phyloP scores from a whole-genome alignment of 2,113 vertebrate genomes.

The Nipponia nippon region DNA sequence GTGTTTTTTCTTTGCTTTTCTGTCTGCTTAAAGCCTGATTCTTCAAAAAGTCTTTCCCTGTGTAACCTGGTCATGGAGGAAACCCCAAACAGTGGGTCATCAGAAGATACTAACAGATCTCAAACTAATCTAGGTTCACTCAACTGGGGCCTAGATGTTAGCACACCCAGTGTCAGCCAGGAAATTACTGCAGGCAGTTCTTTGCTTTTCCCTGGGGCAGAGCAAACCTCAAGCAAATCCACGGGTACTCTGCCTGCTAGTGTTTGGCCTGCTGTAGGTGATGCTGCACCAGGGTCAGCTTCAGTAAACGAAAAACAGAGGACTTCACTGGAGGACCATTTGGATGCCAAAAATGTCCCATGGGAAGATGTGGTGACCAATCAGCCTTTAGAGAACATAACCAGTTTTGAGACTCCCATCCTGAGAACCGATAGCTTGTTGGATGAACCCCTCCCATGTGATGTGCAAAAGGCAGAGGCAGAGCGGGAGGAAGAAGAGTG shows the following conservation, averaged over 20 bases:
- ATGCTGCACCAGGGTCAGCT: conserved; percentile 42
- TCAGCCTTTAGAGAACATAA: conserved; percentile 52
- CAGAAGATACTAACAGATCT: conserved; percentile 74
- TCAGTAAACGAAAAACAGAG: conserved; percentile 48
- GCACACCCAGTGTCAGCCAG: conserved; percentile 72
- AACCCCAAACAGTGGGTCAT: conserved; percentile 71
- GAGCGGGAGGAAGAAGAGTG: conserved; percentile 43
- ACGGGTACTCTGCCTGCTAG: background rate
- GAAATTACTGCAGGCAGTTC: conserved; percentile 50
- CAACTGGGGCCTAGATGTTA: conserved; percentile 84
- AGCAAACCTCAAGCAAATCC: conserved; percentile 38
- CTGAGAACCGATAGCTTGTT: conserved; percentile 45
- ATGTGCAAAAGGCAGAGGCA: conserved; percentile 54
- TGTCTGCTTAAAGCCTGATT: conserved; percentile 79
- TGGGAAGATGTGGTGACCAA: conserved; percentile 71
- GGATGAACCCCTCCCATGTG: conserved; percentile 44
- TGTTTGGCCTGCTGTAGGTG: conserved; percentile 42
- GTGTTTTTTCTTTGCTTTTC: conserved; percentile 76
- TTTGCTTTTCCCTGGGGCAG: conserved; percentile 52
- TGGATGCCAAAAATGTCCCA: conserved; percentile 56
- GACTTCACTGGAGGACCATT: conserved; percentile 49
- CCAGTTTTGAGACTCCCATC: conserved; percentile 41
- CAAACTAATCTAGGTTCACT: conserved; percentile 76
- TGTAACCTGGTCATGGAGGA: conserved; percentile 80
- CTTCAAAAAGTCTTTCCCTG: conserved; percentile 84